Evolutionary conservation across 2,888 invertebrate genomes (phyloP).

Genomic region (Netelia fuscicornis): DNA sequence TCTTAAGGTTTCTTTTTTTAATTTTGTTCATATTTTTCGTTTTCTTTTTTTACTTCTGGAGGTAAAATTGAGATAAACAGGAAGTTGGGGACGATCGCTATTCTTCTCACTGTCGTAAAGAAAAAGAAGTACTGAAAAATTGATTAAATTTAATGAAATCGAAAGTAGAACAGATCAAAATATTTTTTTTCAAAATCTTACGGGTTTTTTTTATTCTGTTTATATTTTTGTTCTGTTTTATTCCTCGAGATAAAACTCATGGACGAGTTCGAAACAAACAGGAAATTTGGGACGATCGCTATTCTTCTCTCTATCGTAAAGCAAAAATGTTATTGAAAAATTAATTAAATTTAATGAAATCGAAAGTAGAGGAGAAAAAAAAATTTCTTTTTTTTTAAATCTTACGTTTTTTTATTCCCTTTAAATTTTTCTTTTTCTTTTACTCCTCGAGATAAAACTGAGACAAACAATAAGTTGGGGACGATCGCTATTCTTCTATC

Average conservation of each 20-base stretch:
- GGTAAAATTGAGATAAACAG: no score
- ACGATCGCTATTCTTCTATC: no score
- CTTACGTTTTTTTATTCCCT: background rate
- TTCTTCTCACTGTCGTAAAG: background rate
- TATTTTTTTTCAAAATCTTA: background rate
- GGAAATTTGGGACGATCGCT: no score
- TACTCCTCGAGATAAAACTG: background rate
- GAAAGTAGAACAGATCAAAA: background rate
- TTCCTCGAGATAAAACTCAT: background rate
- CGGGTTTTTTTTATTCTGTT: background rate
- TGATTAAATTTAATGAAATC: constrained; percentile 6
- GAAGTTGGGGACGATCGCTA: no score
- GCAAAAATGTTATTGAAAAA: background rate
- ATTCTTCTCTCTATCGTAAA: background rate
- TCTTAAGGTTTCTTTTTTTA: no score
- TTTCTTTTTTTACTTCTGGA: no score
- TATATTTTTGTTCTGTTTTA: background rate
- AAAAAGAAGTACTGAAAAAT: background rate
- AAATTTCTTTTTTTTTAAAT: background rate
- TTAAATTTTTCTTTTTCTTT: background rate
- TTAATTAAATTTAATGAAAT: constrained; percentile 8
- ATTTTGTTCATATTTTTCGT: no score
- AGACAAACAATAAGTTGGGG: background rate
- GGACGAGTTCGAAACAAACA: no score
- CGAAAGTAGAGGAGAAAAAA: background rate